Evolutionary conservation across 2,113 vertebrate species (phyloP), one percentile per base, ranked within the genome.

Genomic region (Tautogolabrus adspersus): DNA sequence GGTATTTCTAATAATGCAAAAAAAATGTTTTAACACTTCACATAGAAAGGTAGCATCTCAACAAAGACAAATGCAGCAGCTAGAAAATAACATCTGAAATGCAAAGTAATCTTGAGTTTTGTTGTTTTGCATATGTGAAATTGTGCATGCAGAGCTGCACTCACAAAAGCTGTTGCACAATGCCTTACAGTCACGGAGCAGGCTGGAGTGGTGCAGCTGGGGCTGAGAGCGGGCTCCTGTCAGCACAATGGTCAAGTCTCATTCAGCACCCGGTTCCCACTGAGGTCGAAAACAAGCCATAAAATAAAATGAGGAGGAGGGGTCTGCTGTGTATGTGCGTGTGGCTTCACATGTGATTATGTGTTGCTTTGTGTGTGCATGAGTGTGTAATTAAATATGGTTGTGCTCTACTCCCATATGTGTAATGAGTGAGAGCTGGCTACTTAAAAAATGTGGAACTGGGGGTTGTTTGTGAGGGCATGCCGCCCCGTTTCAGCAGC

Each of bases 161-260:
- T 75, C 46, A 54, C 67, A 84, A 78, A 82, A 79, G 68, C 65
- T 74, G 47, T 69, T 73, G 78, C 80, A 72, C 78, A 85, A 61
- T 61, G 26, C 58, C 54, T 62, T 84, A 55, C 61, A 78, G 74
- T 79, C 56, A 63, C 71, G 18, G 68, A 63, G 74, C 60, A 26
- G 73, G 76, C 80, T 70, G 61, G 54, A 83, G 64, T 1, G 30
- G 82, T 81, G 82, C 80, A 82, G 82, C 80, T 74, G 82, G 79
- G 82, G 40, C 66, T 44, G 69, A 67, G 80, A 81, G 75, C n/a
- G 12, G n/a, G 63, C 72, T 78, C n/a, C 72, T 55, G 80, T 80
- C 85, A 72, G 49, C 89, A 89, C 82, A 88, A 89, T 91, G 87
- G 89, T 87, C 87, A 84, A 87, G 84, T 77, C 87, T 89, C 87